Evolutionary conservation across 2,797 vertebrate genomes (phyloP), one percentile per base, ranked within the genome.

Genomic region (Hipposideros larvatus): DNA sequence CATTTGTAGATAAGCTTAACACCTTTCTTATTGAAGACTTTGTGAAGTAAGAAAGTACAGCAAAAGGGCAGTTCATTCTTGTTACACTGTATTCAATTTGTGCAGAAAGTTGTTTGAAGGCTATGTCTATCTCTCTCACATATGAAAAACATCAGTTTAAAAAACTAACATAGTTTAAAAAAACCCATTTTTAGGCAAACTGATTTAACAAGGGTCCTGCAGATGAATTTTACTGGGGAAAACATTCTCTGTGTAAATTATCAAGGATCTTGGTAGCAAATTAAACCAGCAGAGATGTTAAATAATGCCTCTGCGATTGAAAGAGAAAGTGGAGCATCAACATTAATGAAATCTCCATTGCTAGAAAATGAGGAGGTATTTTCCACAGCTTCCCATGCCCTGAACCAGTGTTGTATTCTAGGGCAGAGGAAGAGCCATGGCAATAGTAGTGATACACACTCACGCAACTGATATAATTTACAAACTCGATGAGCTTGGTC

Each of bases 111-210:
- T 92, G 16, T 55, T 92, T 93, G 24, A 95, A 90, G 11, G 18
- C 26, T 88, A 87, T 92, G 71, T 82, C 28, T 95, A 41, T 80
- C 74, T 93, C 41, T 19, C n/a, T n/a, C 9, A 7, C 46, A 89
- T 59, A 94, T 93, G 75, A 88, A 96, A 95, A 95, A 88, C 95
- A 95, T 41, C 78, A 90, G 22, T 90, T 92, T 90, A 66, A 31
- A 65, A 21, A 88, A 65, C 48, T 46, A 92, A 93, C 37, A 51
- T 51, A 51, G 48, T 51, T 15, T 14, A 51, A 51, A 51, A 65
- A 37, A 84, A 11, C 91, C 41, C 28, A 55, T 96, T 94, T 51
- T 93, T 96, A 96, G 19, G 63, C n/a, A 97, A 97, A 97, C 41
- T 91, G 37, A 73, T 97, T 97, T 91, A 97, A 57, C 43, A 94